These are phyloP conservation scores for Anolis sagrei DNA, from an alignment of 2,113 vertebrate species.

Conservation along the genomic window DNA sequence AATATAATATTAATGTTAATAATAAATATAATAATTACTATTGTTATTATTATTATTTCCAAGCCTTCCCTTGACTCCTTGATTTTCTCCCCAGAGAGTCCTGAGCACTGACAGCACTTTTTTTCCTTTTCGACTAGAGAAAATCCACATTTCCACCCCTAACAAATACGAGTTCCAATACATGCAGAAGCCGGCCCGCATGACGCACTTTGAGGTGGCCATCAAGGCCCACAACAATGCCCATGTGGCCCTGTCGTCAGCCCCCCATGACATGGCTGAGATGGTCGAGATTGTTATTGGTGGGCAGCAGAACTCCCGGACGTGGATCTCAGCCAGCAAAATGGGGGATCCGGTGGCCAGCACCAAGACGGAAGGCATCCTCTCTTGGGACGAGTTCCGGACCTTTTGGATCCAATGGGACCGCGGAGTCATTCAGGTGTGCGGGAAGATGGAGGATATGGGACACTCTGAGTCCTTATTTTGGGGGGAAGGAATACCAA, in stretches of 20 bases:
- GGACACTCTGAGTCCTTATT: background rate
- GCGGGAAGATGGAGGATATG: background rate
- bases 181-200: conserved; percentile 85
- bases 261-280: conserved; percentile 87
- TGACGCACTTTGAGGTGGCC: conserved; percentile 84
- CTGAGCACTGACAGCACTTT: conserved; percentile 31
- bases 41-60: no score
- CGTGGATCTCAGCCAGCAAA: conserved; percentile 89
- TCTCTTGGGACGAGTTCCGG: conserved; percentile 95
- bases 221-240: conserved; percentile 92
- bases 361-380: conserved; percentile 80
- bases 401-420: conserved; percentile 94
- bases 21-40: no score
- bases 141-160: conserved; percentile 94
- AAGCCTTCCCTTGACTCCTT: background rate
- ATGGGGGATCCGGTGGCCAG: conserved; percentile 87
- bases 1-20: no score
- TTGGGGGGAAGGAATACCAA: background rate
- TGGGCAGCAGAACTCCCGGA: conserved; percentile 87
- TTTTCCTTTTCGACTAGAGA: conserved; percentile 78
- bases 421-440: conserved; percentile 83
- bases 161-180: conserved; percentile 97
- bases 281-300: conserved; percentile 91
- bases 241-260: conserved; percentile 86
- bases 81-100: no score